phyloP scores from a whole-genome alignment of 64 coral and sea anemone genomes.

The Platygyra sinensis region DNA sequence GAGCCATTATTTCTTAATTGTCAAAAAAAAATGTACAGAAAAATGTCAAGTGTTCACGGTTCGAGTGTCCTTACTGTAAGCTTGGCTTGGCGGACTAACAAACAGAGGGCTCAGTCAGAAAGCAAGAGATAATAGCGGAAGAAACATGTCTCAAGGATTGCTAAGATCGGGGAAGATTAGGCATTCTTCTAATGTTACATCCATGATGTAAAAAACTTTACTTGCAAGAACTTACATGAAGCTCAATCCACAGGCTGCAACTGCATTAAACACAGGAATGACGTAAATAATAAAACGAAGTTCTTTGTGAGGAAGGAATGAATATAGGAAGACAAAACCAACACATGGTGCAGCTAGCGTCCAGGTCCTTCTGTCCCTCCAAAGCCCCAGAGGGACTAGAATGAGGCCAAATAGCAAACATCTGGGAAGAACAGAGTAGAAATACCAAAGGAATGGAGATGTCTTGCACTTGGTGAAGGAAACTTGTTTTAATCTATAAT shows the following conservation, averaged over 20 bases:
- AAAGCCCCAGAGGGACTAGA: constrained; percentile 79
- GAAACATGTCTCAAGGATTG: no score
- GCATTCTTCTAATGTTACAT: no score
- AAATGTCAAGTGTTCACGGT: no score
- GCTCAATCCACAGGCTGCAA: constrained; percentile 91
- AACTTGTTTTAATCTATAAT: background rate
- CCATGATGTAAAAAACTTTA: no score
- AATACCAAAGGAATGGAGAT: constrained; percentile 94
- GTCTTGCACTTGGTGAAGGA: constrained; percentile 57
- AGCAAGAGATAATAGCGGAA: no score
- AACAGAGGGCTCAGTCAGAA: no score
- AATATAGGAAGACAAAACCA: constrained; percentile 84
- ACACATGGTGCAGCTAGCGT: constrained; percentile 58
- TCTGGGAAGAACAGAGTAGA: constrained; percentile 95
- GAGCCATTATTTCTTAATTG: no score
- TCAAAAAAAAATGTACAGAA: no score
- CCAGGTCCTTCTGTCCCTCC: constrained; percentile 85
- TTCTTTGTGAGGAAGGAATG: constrained; percentile 94
- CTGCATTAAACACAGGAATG: constrained; percentile 84
- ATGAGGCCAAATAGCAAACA: constrained; percentile 71
- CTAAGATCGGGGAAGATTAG: no score
- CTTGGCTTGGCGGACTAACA: no score
- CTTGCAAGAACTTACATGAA: constrained; percentile 72
- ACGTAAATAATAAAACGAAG: constrained; percentile 97
- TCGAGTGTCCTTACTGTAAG: no score